Percentiles rank a stretch among this genome's conserved stretches.
Conservation (phyloP, 2,888 invertebrate genomes). For the Zeuzera pyrina region DNA sequence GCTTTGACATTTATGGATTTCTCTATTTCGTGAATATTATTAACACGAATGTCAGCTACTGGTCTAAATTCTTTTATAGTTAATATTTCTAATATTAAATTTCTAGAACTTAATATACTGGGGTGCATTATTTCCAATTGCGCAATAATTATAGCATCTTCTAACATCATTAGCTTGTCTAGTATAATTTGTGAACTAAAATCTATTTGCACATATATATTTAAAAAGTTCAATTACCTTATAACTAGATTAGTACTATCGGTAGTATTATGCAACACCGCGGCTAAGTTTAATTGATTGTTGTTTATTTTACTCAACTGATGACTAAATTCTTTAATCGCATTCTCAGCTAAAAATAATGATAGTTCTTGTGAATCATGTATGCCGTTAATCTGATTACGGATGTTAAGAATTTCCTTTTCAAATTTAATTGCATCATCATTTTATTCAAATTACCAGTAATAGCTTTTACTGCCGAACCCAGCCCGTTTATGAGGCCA, state of each 20-base stretch:
- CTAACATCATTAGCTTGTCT: slow-evolving; percentile 10
- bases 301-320: slow-evolving; percentile 3
- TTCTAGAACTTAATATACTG: slow-evolving; percentile 5
- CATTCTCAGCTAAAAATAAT: background rate
- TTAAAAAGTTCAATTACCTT: background rate
- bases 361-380: background rate
- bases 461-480: background rate
- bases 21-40: slow-evolving; percentile 3
- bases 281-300: slow-evolving; percentile 1
- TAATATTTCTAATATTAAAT: slow-evolving; percentile 6
- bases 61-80: background rate
- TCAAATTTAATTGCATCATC: background rate
- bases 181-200: slow-evolving; percentile 7
- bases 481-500: background rate
- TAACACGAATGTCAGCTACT: background rate
- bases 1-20: slow-evolving; percentile 5
- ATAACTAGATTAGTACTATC: slow-evolving; percentile 1
- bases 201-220: slow-evolving; percentile 2
- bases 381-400: background rate
- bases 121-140: slow-evolving; percentile 10
- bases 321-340: background rate
- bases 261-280: slow-evolving; percentile 1
- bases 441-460: background rate
- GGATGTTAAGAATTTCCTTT: background rate
- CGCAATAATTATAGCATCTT: slow-evolving; percentile 9